Evolutionary conservation across 2,797 vertebrate genomes (phyloP).

Genomic region (Acridotheres tristis): DNA sequence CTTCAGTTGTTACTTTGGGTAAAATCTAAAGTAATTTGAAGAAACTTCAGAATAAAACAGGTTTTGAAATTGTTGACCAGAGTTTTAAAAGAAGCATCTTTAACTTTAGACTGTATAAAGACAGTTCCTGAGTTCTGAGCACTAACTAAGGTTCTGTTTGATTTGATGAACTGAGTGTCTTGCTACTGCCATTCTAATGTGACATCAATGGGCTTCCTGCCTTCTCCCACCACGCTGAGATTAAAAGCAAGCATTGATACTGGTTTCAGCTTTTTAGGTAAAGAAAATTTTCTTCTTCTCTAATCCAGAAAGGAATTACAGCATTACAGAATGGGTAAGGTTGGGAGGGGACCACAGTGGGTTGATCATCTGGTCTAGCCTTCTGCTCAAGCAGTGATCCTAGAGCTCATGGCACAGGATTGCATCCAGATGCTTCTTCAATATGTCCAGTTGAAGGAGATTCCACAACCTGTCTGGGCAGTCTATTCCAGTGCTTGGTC

Average conservation of each 20-base stretch:
- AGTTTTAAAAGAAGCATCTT: not conserved
- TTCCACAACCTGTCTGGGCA: not conserved
- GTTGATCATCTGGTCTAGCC: not conserved
- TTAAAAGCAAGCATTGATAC: not conserved
- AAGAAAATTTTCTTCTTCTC: not conserved
- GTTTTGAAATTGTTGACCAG: not conserved
- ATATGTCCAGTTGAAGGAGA: not conserved
- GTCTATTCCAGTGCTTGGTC: not conserved
- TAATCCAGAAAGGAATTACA: not conserved
- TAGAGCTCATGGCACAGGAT: not conserved
- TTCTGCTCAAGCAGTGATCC: not conserved
- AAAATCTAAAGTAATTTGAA: not conserved
- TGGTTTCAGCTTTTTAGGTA: not conserved
- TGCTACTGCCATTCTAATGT: not conserved
- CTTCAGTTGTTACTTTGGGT: slow-evolving; percentile 27
- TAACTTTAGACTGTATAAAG: not conserved
- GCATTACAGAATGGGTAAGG: not conserved
- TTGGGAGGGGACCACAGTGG: not conserved
- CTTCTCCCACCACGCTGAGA: not conserved
- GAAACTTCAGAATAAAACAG: not conserved
- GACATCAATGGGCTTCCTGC: not conserved
- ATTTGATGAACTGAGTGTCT: not conserved
- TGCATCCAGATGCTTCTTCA: not conserved
- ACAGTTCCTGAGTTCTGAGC: not conserved
- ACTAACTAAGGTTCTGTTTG: not conserved